Evolutionary conservation across 2,113 vertebrate species (phyloP), one percentile per base, ranked within the genome.

Genomic region (Megaceryle maxima): DNA sequence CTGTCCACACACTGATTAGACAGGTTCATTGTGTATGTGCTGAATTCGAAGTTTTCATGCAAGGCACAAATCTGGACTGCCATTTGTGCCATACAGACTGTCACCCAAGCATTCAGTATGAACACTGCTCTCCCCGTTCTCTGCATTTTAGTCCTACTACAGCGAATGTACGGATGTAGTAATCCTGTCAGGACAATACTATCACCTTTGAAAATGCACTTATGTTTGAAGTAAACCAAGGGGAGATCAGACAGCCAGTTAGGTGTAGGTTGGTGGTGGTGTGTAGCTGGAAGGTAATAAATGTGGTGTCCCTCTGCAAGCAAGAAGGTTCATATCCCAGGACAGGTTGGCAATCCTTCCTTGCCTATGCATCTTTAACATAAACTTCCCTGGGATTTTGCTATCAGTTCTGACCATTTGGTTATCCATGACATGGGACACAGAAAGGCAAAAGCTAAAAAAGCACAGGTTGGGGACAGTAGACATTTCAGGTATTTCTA

Each of bases 1-100:
- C 13, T 50, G 10, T 12, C 17, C 43, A 73, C 24, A 43, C n/a
- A 64, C 26, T 10, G 9, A 41, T 51, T 63, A 29, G n/a, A 21
- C 5, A 5, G 13, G 15, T 37, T n/a, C 22, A n/a, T 20, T 63
- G 8, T 2, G 0, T 14, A 31, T 6, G 4, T 10, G 22, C 39
- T 17, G 35, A 76, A 35, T 11, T 67, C 16, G 63, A 77, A 56
- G 60, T 66, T 63, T 18, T 83, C 3, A 2, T 9, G n/a, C 26
- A 67, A 64, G 19, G 31, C 15, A 25, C 16, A 62, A 57, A 83
- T 59, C 37, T 86, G 63, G 21, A 33, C 59, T 77, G 39, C 22
- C 19, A 12, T 60, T 83, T 88, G 33, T 80, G 53, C 21, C 56
- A 46, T 25, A 37, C 0, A 1, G 22, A 26, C 35, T 66, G 13